A percentile compares a stretch with the other conserved stretches of the same genome.
These are phyloP conservation scores for Diarsia dahlii DNA, from an alignment of 2,888 invertebrate species.

Conservation along the genomic window DNA sequence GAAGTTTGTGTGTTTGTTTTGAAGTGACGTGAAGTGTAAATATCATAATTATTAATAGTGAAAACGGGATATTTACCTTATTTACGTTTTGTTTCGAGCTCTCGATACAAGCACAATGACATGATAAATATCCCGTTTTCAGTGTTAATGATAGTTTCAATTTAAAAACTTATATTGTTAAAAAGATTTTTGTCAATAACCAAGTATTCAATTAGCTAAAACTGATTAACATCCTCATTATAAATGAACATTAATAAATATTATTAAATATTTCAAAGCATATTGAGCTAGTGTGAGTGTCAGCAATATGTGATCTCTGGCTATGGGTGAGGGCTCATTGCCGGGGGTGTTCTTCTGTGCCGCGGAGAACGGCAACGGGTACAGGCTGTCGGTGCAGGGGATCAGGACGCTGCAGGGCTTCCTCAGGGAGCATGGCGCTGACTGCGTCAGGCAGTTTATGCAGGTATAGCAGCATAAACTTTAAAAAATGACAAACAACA, in stretches of 20 bases:
- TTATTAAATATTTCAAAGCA: neutral
- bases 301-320: constrained; percentile 66
- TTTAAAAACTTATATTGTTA: neutral
- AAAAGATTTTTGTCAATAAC: neutral
- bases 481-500: neutral
- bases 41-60: neutral
- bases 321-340: constrained; percentile 81
- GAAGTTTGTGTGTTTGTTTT: constrained; percentile 47
- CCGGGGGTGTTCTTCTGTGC: constrained; percentile 82
- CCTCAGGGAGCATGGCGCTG: constrained; percentile 92
- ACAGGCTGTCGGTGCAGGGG: constrained; percentile 91
- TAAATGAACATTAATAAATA: constrained; percentile 12
- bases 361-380: constrained; percentile 89
- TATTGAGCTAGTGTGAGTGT: constrained; percentile 28
- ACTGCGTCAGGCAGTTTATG: constrained; percentile 92
- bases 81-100: too few relatives aligned
- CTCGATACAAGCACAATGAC: too few relatives aligned
- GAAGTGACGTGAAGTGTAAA: constrained; percentile 30
- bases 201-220: neutral
- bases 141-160: too few relatives aligned
- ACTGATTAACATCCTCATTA: constrained; percentile 7
- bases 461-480: constrained; percentile 85
- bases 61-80: too few relatives aligned
- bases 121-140: too few relatives aligned
- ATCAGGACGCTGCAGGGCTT: constrained; percentile 92